Base-by-base conservation (phyloP, 2,113 vertebrate species). In the Hyla sarda region DNA sequence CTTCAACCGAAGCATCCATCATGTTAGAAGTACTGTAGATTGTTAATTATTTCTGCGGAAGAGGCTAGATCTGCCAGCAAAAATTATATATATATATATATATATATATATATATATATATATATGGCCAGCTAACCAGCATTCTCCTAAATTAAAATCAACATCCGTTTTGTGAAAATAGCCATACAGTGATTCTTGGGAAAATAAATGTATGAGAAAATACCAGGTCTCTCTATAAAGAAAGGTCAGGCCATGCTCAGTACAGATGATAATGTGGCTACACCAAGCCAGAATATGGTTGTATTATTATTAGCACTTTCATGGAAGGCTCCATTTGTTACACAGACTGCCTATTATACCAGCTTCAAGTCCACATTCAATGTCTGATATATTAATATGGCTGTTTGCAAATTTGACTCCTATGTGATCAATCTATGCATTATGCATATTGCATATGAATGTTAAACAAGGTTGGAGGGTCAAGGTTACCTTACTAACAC, bases 331-430 rank as follows among this genome's bases (percentile, higher is more conserved):
- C 32, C 52, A 75, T 83, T 83, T 83, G 32, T 74, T 74, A 45
- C 25, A 73, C 45, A 83, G 69, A 83, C 50, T 83, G 41, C 52
- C 82, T 83, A 41, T 83, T 74, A 41, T 71, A 37, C 17, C 52
- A n/a, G n/a, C 50, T 30, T 56, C 69, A 47, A 50, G 19, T 56
- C 30, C 54, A 30, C n/a, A 30, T 47, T 60, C 34, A 21, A 41
- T 82, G 79, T 25, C 41, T 82, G 41, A 48, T 82, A 67, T 82
- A 67, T 82, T 82, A 82, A 65, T 82, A 82, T 82, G 45, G 79
- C 34, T 80, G 75, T 77, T 80, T 48, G 79, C 60, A 82, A 82
- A 82, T 82, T 34, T 67, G n/a, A 5, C 48, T 25, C 8, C 45
- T 82, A 17, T 67, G 41, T 65, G 56, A 67, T 67, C 41, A 67